Evolutionary conservation across 1,140 invertebrate species (phyloP).

Genomic region (Rhagoletis pomonella): DNA sequence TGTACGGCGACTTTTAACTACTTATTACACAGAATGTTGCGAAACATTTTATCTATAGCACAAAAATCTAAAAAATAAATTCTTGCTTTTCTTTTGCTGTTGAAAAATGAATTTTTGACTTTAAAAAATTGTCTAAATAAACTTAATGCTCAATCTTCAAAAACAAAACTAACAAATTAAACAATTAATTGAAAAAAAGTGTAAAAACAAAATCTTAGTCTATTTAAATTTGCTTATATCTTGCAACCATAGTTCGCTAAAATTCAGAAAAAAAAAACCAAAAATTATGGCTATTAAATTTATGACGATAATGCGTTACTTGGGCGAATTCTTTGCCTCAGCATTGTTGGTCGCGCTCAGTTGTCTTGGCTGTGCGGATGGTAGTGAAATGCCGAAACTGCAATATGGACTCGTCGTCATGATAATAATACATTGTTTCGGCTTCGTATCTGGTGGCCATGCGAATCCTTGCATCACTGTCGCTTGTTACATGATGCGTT

Average conservation of each 20-base stretch:
- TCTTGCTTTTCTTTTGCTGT: slow-evolving; percentile 35
- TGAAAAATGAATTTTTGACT: background rate
- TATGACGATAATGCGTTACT: slow-evolving; percentile 57
- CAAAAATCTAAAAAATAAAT: too few species aligned
- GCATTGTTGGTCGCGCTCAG: slow-evolving; percentile 78
- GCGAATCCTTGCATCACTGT: slow-evolving; percentile 90
- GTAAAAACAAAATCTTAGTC: background rate
- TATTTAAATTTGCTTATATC: background rate
- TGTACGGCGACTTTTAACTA: too few species aligned
- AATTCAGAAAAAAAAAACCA: background rate
- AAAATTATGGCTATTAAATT: background rate
- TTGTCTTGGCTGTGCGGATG: slow-evolving; percentile 82
- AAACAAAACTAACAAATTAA: background rate
- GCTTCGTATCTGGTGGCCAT: slow-evolving; percentile 90
- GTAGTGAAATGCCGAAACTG: slow-evolving; percentile 57
- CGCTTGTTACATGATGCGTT: slow-evolving; percentile 33
- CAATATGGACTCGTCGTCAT: slow-evolving; percentile 68
- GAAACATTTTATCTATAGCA: too few species aligned
- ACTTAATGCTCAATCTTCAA: slow-evolving; percentile 13
- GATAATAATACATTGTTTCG: slow-evolving; percentile 80
- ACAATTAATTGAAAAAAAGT: background rate
- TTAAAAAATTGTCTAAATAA: background rate
- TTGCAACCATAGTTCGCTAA: background rate
- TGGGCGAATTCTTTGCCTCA: slow-evolving; percentile 84
- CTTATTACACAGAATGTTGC: too few species aligned